Evolutionary conservation across 1,140 invertebrate species (phyloP).

Genomic region (Zophobas atratus): DNA sequence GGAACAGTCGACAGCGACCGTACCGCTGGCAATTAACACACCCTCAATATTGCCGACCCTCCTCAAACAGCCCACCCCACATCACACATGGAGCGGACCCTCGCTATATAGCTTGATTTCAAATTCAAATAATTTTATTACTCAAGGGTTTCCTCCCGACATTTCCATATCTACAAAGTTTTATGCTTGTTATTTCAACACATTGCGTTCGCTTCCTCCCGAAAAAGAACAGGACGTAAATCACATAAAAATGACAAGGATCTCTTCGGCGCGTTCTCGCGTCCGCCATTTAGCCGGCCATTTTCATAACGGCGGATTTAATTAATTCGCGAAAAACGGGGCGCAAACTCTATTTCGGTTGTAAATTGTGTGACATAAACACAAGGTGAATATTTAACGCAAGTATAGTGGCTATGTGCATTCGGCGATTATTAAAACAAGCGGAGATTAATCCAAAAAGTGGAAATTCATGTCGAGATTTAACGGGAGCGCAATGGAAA

Average conservation of each 20-base stretch:
- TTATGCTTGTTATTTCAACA: constrained; percentile 47
- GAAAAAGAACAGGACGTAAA: constrained; percentile 10
- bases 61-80: constrained; percentile 45
- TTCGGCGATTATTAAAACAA: constrained; percentile 43
- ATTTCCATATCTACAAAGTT: constrained; percentile 49
- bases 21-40: constrained; percentile 50
- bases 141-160: constrained; percentile 46
- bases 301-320: neutral
- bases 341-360: neutral
- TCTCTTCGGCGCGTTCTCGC: neutral
- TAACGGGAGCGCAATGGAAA: constrained; percentile 26
- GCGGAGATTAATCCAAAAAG: constrained; percentile 44
- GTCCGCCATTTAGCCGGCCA: neutral
- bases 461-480: constrained; percentile 46
- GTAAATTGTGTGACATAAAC: constrained; percentile 23
- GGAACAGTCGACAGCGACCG: constrained; percentile 43
- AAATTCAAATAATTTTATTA: constrained; percentile 51
- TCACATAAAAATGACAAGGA: constrained; percentile 7
- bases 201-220: constrained; percentile 27
- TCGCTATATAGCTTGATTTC: constrained; percentile 48
- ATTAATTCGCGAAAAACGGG: constrained; percentile 16
- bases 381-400: constrained; percentile 33
- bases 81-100: constrained; percentile 47
- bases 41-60: constrained; percentile 44
- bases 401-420: constrained; percentile 25